A percentile compares a stretch with the other conserved stretches of the same genome.
phyloP scores from a whole-genome alignment of 2,797 vertebrate species.

The Euthynnus affinis region DNA sequence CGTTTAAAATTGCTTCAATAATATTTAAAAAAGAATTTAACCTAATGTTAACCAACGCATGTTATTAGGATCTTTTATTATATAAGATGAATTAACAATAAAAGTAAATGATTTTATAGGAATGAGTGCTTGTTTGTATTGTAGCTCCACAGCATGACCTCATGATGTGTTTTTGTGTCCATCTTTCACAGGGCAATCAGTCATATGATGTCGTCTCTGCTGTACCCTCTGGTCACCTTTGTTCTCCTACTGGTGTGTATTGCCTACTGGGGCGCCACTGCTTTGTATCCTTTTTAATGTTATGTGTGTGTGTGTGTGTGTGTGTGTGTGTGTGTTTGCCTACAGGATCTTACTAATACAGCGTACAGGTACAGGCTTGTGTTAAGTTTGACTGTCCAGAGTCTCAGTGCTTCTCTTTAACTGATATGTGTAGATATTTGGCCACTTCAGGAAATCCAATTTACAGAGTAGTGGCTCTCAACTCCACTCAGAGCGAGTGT shows the following conservation, averaged over 20 bases:
- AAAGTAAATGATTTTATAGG: neutral
- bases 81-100: neutral
- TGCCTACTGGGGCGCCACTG: conserved; percentile 90
- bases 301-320: neutral
- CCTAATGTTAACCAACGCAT: neutral
- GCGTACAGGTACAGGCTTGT: neutral
- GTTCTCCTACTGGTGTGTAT: conserved; percentile 90
- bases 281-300: conserved; percentile 91
- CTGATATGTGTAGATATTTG: conserved; percentile 86
- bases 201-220: conserved; percentile 90
- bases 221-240: conserved; percentile 92
- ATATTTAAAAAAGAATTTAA: too few species aligned
- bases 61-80: neutral
- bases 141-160: neutral
- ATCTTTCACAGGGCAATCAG: conserved; percentile 86
- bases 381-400: neutral
- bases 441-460: conserved; percentile 90
- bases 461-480: conserved; percentile 85
- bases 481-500: conserved; percentile 72
- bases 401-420: conserved; percentile 53
- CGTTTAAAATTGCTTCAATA: too few species aligned
- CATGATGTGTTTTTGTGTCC: conserved; percentile 40
- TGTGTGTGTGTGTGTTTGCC: neutral
- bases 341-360: neutral
- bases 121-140: neutral